Conservation (phyloP, 1,140 invertebrate genomes). For the Polypedilum pembai region DNA sequence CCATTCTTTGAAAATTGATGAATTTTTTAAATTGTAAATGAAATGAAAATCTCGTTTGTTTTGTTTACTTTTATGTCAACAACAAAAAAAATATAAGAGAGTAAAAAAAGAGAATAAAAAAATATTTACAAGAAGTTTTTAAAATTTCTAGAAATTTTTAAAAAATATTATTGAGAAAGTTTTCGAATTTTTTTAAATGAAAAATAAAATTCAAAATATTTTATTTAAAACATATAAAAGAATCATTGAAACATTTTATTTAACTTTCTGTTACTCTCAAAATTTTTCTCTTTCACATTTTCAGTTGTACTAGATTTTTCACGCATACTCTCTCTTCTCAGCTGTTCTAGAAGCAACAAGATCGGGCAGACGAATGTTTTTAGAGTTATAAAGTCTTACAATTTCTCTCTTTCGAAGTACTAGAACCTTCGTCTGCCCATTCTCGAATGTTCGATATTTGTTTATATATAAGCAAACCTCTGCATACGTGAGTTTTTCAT, state of each 20-base stretch:
- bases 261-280: neutral
- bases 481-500: neutral
- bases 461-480: neutral
- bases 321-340: neutral
- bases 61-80: neutral
- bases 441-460: neutral
- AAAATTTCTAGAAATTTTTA: too few relatives aligned
- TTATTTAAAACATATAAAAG: too few relatives aligned
- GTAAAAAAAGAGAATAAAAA: neutral
- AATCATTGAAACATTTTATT: neutral
- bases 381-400: neutral
- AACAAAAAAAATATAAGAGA: neutral
- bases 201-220: too few relatives aligned
- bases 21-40: neutral
- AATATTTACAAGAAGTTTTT: neutral
- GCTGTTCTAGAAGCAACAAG: neutral
- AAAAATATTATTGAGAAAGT: too few relatives aligned
- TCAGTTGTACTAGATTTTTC: neutral
- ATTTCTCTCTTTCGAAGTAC: neutral
- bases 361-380: neutral
- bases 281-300: too few relatives aligned
- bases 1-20: neutral
- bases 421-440: conserved; percentile 1
- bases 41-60: neutral
- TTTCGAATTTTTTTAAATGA: too few relatives aligned